A percentile compares a stretch with the other conserved stretches of the same genome.
Conservation (phyloP, 2,888 invertebrate species). For the Nematopogon swammerdamellus region DNA sequence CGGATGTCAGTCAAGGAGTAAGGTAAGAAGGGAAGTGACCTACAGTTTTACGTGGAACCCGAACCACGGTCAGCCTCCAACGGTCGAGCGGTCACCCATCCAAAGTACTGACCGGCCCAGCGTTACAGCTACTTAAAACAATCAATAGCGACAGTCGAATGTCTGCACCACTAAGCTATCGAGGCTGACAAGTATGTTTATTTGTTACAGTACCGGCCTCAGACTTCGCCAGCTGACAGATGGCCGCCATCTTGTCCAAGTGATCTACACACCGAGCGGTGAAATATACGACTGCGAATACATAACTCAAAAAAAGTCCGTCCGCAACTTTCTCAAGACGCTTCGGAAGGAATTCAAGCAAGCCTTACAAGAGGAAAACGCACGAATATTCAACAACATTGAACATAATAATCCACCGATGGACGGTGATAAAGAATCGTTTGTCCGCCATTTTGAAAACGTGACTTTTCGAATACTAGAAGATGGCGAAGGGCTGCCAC, state of each 20-base stretch:
- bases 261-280: constrained; percentile 61
- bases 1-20: no score
- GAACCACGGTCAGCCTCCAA: no score
- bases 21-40: no score
- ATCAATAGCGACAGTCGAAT: no score
- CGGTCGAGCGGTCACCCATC: no score
- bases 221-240: constrained; percentile 66
- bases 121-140: no score
- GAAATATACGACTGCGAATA: constrained; percentile 66
- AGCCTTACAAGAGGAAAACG: constrained; percentile 36
- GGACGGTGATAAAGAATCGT: constrained; percentile 25
- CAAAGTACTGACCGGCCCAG: no score
- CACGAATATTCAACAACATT: constrained; percentile 18
- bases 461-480: constrained; percentile 54
- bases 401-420: constrained; percentile 18
- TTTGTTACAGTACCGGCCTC: constrained; percentile 51
- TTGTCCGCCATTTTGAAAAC: constrained; percentile 45
- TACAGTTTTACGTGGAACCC: no score
- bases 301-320: constrained; percentile 50
- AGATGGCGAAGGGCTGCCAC: constrained; percentile 40
- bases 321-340: constrained; percentile 56
- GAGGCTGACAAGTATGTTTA: constrained; percentile 8
- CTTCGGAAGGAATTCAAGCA: constrained; percentile 55
- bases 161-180: no score
- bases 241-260: constrained; percentile 64